Percentiles rank a stretch among this genome's conserved stretches.
Evolutionary conservation across 1,140 invertebrate genomes (phyloP).

Genomic region (Triops cancriformis): DNA sequence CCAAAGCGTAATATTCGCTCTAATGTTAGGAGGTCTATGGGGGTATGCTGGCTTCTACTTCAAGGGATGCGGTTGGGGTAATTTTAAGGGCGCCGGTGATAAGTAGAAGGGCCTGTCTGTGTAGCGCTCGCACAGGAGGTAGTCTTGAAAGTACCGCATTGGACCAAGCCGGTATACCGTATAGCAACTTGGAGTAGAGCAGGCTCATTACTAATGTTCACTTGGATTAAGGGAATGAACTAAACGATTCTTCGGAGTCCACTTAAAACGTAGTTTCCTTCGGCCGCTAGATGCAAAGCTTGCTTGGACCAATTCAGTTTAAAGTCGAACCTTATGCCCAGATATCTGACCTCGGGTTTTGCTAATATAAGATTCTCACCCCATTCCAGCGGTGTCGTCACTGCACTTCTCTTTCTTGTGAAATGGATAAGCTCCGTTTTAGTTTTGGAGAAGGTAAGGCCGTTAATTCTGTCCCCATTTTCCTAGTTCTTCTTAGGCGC

Average conservation of each 20-base stretch:
- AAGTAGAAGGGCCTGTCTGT: too few relatives aligned
- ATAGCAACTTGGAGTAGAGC: too few relatives aligned
- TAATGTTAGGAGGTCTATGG: not conserved
- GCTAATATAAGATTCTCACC: not conserved
- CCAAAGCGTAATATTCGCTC: not conserved
- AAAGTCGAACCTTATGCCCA: not conserved
- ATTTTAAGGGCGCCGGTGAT: not conserved
- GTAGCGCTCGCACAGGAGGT: not conserved
- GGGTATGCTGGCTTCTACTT: not conserved
- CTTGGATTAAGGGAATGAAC: too few relatives aligned
- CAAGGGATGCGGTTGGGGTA: not conserved
- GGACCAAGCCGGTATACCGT: too few relatives aligned
- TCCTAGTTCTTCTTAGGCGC: too few relatives aligned
- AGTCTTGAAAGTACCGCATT: too few relatives aligned
- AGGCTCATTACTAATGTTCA: too few relatives aligned
- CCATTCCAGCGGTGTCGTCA: not conserved
- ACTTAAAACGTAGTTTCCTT: not conserved
- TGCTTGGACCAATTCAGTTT: not conserved
- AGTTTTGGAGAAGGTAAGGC: too few relatives aligned
- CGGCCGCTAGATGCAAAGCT: not conserved
- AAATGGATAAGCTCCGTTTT: too few relatives aligned
- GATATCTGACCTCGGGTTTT: not conserved
- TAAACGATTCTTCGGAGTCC: too few relatives aligned
- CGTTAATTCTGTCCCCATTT: too few relatives aligned
- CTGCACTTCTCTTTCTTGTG: too few relatives aligned